Evolutionary conservation across 2,888 invertebrate species (phyloP).

Genomic region (Cerceris ruficornis): DNA sequence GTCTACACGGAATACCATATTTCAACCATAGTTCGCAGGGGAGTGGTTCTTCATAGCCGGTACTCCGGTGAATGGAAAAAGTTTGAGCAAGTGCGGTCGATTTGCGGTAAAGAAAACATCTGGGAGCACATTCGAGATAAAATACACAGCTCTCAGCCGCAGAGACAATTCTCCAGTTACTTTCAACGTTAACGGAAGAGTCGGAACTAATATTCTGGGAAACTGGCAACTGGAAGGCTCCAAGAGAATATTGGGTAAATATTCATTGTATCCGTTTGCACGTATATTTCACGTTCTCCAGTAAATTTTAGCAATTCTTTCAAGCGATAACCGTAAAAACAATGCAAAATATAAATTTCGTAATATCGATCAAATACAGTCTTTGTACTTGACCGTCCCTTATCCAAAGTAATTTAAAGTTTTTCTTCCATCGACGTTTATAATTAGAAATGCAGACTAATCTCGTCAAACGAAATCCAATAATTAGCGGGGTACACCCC

Average conservation of each 20-base stretch:
- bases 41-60: slow-evolving; percentile 58
- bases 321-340: too few relatives aligned
- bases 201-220: slow-evolving; percentile 48
- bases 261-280: not conserved
- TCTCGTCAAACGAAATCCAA: too few relatives aligned
- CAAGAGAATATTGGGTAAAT: slow-evolving; percentile 50
- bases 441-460: too few relatives aligned
- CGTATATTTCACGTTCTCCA: not conserved
- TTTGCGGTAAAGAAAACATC: slow-evolving; percentile 29
- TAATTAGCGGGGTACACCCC: too few relatives aligned
- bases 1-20: not conserved
- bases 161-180: slow-evolving; percentile 35
- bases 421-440: too few relatives aligned
- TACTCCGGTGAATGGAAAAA: slow-evolving; percentile 43
- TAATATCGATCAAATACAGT: too few relatives aligned
- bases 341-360: too few relatives aligned
- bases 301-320: not conserved
- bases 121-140: slow-evolving; percentile 15
- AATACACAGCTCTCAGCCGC: slow-evolving; percentile 50
- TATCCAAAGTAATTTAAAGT: too few relatives aligned
- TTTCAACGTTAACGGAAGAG: slow-evolving; percentile 38
- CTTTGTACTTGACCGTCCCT: too few relatives aligned
- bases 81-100: slow-evolving; percentile 55
- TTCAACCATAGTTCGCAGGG: slow-evolving; percentile 32
- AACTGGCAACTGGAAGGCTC: slow-evolving; percentile 58